These are phyloP conservation scores for Dyspetes luteomarginatus DNA, from an alignment of 2,888 invertebrate species.

Conservation along the genomic window DNA sequence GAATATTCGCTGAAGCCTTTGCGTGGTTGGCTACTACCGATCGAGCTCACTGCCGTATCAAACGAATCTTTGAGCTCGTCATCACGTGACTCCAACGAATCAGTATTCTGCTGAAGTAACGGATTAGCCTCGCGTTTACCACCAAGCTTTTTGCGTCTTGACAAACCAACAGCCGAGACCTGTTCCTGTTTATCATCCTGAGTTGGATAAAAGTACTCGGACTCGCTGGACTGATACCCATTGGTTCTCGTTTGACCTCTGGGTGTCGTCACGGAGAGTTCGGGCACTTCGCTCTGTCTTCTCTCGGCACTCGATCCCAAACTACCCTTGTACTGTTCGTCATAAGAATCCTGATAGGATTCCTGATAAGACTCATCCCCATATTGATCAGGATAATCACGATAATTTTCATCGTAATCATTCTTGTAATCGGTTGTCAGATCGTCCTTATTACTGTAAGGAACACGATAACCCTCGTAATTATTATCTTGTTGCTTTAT, in stretches of 20 bases:
- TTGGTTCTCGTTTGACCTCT: constrained; percentile 78
- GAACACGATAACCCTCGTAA: constrained; percentile 74
- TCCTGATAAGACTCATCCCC: constrained; percentile 74
- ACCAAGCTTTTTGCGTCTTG: constrained; percentile 76
- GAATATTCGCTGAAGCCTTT: constrained; percentile 78
- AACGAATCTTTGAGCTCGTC: constrained; percentile 86
- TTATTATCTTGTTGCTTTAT: constrained; percentile 71
- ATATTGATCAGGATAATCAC: constrained; percentile 73
- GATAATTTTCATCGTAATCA: constrained; percentile 73
- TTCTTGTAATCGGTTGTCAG: constrained; percentile 68
- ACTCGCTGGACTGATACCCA: constrained; percentile 77
- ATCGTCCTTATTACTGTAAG: constrained; percentile 75
- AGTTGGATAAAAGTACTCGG: constrained; percentile 76
- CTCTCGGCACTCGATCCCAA: constrained; percentile 70
- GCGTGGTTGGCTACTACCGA: constrained; percentile 79
- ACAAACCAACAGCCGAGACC: constrained; percentile 71
- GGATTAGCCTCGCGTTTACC: constrained; percentile 80
- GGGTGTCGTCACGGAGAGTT: constrained; percentile 79
- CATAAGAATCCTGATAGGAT: constrained; percentile 76
- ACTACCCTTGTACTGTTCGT: constrained; percentile 75
- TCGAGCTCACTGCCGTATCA: constrained; percentile 85
- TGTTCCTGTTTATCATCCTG: constrained; percentile 76
- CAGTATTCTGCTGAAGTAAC: constrained; percentile 84
- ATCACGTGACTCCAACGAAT: constrained; percentile 85
- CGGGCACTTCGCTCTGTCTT: constrained; percentile 77